A percentile compares a stretch with the other conserved stretches of the same genome.
These are phyloP conservation scores for Leucoraja erinaceus DNA, from an alignment of 2,113 vertebrate genomes.

Conservation along the genomic window DNA sequence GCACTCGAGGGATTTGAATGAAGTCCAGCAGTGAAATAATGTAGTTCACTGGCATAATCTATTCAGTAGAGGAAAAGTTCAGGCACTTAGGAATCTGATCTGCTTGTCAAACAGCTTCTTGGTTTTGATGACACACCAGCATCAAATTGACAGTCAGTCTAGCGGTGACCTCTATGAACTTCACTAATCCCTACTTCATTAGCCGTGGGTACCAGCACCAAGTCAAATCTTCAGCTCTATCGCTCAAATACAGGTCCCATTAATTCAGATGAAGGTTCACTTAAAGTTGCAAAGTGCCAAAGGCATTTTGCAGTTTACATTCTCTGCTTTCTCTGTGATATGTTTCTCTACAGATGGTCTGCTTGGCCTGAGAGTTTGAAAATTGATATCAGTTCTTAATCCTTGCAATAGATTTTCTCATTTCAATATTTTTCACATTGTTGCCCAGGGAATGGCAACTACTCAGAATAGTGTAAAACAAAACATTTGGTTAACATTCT, in stretches of 20 bases:
- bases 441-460: not conserved
- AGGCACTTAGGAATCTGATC: constrained; percentile 2
- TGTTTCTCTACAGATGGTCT: not conserved
- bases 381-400: not conserved
- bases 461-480: not conserved
- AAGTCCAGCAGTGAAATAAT: constrained; percentile 18
- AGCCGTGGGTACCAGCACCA: not conserved
- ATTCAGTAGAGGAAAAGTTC: constrained; percentile 11
- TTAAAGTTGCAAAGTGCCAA: constrained; percentile 5
- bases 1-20: constrained; percentile 8
- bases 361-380: not conserved
- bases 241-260: not conserved
- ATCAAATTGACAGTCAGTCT: not conserved
- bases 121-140: not conserved
- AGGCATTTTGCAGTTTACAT: not conserved
- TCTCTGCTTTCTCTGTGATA: not conserved
- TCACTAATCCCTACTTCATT: constrained; percentile 15
- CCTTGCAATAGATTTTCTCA: not conserved
- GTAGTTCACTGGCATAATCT: not conserved
- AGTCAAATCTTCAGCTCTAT: not conserved
- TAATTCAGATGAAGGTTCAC: not conserved
- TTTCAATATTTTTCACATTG: not conserved
- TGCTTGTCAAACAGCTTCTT: not conserved
- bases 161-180: not conserved
- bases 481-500: not conserved